Base-by-base conservation (phyloP, 2,888 invertebrate species). In the Leuctra nigra region DNA sequence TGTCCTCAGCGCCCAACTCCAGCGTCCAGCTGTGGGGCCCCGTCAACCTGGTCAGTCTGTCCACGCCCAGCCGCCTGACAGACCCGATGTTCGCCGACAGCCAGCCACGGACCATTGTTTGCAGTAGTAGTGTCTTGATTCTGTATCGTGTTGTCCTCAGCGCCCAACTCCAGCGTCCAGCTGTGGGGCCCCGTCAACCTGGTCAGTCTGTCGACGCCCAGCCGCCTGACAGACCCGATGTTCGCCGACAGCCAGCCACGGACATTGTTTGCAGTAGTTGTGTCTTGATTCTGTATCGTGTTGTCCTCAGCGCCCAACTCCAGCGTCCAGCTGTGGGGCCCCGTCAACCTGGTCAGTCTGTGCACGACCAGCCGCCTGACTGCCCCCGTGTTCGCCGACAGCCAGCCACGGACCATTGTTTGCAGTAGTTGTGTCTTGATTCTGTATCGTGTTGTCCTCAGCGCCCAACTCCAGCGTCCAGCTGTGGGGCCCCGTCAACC, bases 281-380 rank as follows among this genome's bases (percentile, higher is more conserved):
- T 11, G 11, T 11, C 29, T 29, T 7, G 11, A 29, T 7, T 29
- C 7, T 6, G 7, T 11, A 29, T 11, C 6, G 29, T 6, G 6
- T 29, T 29, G n/a, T n/a, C n/a, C 29, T 11, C 6, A 29, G 11
- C 11, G 11, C 11, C 29, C 6, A 29, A 11, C 11, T 29, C 11
- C 29, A 44, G 44, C 23, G 23, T 44, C 7, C n/a, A 20, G 3
- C 20, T 44, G 23, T 44, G 57, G 56, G 72, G 71, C 0, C 64
- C 70, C 1, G 61, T 73, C 47, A 69, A 67, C 47, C 53, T 73
- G 41, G 67, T 72, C 52, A 67, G 67, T 53, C 65, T 72, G 58
- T 68, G 71, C 11, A 61, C 68, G 35, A 61, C 62, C 2, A 39
- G 61, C 2, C 64, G 64, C 35, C 53, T 64, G 4, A 61, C 69